Base-by-base conservation (phyloP, 2,113 vertebrate species). In the Emydocephalus ijimae region DNA sequence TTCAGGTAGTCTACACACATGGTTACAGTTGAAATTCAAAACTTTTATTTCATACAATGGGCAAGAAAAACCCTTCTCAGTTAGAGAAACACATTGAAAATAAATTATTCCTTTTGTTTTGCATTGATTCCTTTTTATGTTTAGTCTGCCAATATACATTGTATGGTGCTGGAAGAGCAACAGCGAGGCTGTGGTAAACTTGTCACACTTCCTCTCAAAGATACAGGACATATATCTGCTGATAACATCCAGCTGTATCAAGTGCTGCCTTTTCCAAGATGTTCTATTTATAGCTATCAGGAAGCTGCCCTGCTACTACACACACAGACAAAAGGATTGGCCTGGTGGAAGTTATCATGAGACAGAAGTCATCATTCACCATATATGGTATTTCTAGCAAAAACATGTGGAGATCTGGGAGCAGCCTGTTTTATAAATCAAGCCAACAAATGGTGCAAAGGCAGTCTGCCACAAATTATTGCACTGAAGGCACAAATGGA, bases 391-490 rank as follows among this genome's bases (percentile, higher is more conserved):
- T 95, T 86, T 61, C 43, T 88, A 91, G 8, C 10, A 88, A 4
- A 57, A 94, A 39, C 18, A 45, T 93, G 93, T 95, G 85, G 87
- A 89, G 43, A 90, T 92, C 50, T 95, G 12, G 90, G 90, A 94
- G 91, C 57, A 86, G 64, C 69, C 21, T 90, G 93, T 50, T 34
- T 94, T 95, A 90, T 92, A 95, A 95, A 94, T 92, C 39, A 94
- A 95, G 52, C 1, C 39, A 87, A 3, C 5, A 91, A 93, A 93
- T 92, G 64, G 92, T 93, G 94, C 34, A 91, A 69, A 88, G 93
- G 94, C 85, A 55, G 90, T 24, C 94, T 94, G 81, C 74, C 91
- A 54, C 5, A 48, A 92, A 61, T 93, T 85, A 0, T 54, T 1
- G 57, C 45, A 52, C 29, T 5, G n/a, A 86, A 86, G 9, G 74